These are phyloP conservation scores for Drosophila mojavensis DNA, from an alignment of 1,140 invertebrate genomes.

Conservation along the genomic window DNA sequence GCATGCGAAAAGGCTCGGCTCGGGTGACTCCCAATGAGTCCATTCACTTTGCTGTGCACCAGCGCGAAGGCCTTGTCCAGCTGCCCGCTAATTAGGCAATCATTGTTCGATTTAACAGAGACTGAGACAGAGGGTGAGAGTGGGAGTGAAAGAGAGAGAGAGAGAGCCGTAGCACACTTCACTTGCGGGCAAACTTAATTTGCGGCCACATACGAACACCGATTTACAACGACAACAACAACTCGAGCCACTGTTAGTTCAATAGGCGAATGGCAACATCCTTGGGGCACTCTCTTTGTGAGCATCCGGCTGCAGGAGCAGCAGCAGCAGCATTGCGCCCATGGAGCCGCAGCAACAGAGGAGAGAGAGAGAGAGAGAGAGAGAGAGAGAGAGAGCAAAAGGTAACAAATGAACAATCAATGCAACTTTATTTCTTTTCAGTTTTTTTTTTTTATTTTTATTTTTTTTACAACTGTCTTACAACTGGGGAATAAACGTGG, in stretches of 20 bases:
- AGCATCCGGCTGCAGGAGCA: background rate
- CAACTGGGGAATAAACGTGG: no score
- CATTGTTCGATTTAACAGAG: slow-evolving; percentile 34
- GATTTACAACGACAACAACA: slow-evolving; percentile 6
- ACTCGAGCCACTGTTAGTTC: slow-evolving; percentile 25
- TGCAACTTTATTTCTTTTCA: no score
- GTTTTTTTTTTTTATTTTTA: no score
- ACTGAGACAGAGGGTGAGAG: no score
- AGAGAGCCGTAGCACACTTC: slow-evolving; percentile 3
- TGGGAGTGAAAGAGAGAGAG: no score
- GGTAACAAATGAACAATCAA: no score
- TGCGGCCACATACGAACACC: background rate
- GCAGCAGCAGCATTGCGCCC: background rate
- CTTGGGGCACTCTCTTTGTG: background rate
- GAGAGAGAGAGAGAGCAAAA: no score
- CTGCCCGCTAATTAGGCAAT: slow-evolving; percentile 57
- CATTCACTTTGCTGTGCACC: background rate
- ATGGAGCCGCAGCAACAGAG: no score
- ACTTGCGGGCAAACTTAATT: slow-evolving; percentile 25
- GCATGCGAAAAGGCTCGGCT: background rate
- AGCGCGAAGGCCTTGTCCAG: background rate
- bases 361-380: no score
- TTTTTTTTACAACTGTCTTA: no score
- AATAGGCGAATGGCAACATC: slow-evolving; percentile 17
- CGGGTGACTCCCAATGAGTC: background rate